A percentile compares a stretch with the other conserved stretches of the same genome.
Evolutionary conservation across 2,113 vertebrate genomes (phyloP).

Genomic region (Labrus mixtus): DNA sequence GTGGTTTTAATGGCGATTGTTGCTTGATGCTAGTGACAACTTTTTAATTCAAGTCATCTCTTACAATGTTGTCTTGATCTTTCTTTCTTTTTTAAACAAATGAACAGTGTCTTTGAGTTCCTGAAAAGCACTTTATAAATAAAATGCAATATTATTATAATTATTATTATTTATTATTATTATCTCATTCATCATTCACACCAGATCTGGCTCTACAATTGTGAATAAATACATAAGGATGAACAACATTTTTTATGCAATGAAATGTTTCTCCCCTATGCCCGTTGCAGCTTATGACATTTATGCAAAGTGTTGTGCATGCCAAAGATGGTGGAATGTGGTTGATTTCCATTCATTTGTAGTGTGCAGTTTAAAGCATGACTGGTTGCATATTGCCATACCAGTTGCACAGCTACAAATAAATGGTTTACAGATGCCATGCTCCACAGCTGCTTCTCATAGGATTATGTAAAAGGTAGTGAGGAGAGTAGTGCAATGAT

Average conservation of each 20-base stretch:
- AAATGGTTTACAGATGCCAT: slow-evolving; percentile 55
- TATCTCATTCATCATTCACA: too few relatives aligned
- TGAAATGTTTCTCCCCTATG: too few relatives aligned
- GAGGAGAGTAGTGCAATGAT: slow-evolving; percentile 52
- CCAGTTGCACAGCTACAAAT: slow-evolving; percentile 43
- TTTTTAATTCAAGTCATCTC: too few relatives aligned
- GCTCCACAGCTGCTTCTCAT: slow-evolving; percentile 48
- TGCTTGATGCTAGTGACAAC: too few relatives aligned
- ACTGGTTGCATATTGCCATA: slow-evolving; percentile 48
- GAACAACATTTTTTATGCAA: background rate
- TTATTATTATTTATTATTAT: too few relatives aligned
- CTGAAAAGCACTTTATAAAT: too few relatives aligned
- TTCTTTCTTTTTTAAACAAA: too few relatives aligned
- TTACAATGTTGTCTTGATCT: too few relatives aligned
- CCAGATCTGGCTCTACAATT: background rate
- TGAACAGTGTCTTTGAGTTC: too few relatives aligned
- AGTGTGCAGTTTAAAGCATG: slow-evolving; percentile 34
- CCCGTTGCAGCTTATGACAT: background rate
- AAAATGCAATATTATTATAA: too few relatives aligned
- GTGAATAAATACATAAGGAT: background rate
- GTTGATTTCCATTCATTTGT: slow-evolving; percentile 46
- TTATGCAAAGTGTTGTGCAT: slow-evolving; percentile 46
- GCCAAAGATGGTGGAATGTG: slow-evolving; percentile 20
- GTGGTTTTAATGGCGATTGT: too few relatives aligned
- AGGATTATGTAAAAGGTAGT: slow-evolving; percentile 55